Evolutionary conservation across 2,797 vertebrate species (phyloP), one percentile per base, ranked within the genome.

Genomic region (Limnodromus scolopaceus): DNA sequence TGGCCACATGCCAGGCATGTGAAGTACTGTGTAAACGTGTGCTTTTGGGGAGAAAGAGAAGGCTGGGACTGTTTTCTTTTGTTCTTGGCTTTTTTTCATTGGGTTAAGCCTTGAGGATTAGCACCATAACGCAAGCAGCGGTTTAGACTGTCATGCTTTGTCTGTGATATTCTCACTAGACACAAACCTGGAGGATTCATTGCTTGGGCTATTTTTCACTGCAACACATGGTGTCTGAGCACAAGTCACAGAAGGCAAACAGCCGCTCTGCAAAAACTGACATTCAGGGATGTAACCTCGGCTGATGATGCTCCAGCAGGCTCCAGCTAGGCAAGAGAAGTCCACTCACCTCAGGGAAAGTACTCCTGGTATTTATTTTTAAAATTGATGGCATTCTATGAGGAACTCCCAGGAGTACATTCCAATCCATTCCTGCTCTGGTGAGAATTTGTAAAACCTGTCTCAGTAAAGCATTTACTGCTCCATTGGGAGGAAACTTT

Each of bases 161-260:
- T 72, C 72, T 36, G n/a, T 1, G 3, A 32, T 63, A 54, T 11
- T 63, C 46, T 65, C 38, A 57, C 17, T 2, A 45, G 13, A 10
- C 46, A 51, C 0, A 4, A 77, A 54, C 39, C 10, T 49, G 24
- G 34, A 83, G 30, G 39, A 61, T 24, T 32, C 8, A 1, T 3
- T 57, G 30, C 23, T 45, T 6, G 10, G 13, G 12, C 30, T 83
- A 3, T 38, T 72, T 65, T 70, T 51, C 32, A n/a, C 34, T 66
- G 14, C 23, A 77, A 43, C 1, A 2, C 0, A 0, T 18, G 23
- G 23, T 34, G 48, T 16, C 43, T 30, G 10, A 80, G 51, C 27
- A 71, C 16, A 60, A 63, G 30, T 8, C 41, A 38, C 22, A 22
- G 36, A 85, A 60, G 63, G 30, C 32, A 45, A 63, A 63, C 60